Base-by-base conservation (phyloP, 2,888 invertebrate species). In the Cerastis leucographa region DNA sequence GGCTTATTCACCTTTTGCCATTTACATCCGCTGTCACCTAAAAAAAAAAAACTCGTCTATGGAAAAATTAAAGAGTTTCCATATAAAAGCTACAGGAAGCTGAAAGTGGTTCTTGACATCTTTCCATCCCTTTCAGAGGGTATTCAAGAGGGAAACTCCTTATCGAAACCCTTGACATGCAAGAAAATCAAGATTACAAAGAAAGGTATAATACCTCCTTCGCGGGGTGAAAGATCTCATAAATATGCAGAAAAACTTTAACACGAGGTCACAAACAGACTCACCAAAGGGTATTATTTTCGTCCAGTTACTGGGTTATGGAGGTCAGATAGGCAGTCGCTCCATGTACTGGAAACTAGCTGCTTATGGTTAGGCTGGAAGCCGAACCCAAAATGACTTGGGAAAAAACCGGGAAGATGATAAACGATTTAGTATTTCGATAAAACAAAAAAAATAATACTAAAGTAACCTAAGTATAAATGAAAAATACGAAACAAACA, bases 181-280 rank as follows among this genome's bases (percentile, higher is more conserved):
- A 61, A 78, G 25, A 54, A 61, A 46, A 56, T 59, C 59, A 42
- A 11, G 78, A 29, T 51, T 22, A 61, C 42, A 78, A 61, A 78
- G 56, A 42, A 59, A 51, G 12, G 0, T 25, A 51, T 56, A 46
- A 19, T 51, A 54, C 19, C n/a, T 71, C 12, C 46, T 75, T n/a
- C 7, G 42, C 11, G 49, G 3, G 42, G 29, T 51, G n/a, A 44
- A 78, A 61, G 42, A 14, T 22, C 35, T 68, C 46, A n/a, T 76
- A 46, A 29, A 44, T 77, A 46, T 62, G 59, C 17, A 17, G 40
- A 29, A n/a, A 9, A 51, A 51, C 9, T 3, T n/a, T 11, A 49
- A 19, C n/a, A n/a, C 19, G 8, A 17, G 40, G 40, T 40, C 6
- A 40, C 46, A 46, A 54, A n/a, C n/a, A 54, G 4, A n/a, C 12